Conservation (phyloP, 1,140 invertebrate species). For the Hylaeus anthracinus region DNA sequence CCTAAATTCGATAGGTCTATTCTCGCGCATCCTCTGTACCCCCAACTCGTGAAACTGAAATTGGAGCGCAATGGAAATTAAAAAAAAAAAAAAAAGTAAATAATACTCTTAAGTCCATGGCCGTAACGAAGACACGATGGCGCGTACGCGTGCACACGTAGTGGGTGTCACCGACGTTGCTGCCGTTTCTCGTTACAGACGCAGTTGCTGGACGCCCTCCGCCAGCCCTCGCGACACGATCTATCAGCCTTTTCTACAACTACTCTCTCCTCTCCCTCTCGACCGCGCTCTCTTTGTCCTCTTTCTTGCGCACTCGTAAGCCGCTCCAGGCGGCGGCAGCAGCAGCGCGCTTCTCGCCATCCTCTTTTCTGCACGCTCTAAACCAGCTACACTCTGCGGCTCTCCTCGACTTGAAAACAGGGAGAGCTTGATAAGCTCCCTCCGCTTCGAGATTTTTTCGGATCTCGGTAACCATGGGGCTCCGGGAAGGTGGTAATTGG, state of each 20-base stretch:
- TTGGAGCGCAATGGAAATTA: too few species aligned
- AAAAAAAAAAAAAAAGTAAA: too few species aligned
- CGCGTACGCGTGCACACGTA: slow-evolving; percentile 46
- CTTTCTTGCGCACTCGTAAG: slow-evolving; percentile 36
- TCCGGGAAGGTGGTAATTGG: slow-evolving; percentile 35
- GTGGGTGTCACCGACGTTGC: slow-evolving; percentile 71
- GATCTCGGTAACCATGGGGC: slow-evolving; percentile 26
- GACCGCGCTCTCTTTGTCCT: slow-evolving; percentile 46
- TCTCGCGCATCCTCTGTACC: too few species aligned
- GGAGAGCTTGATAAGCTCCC: slow-evolving; percentile 44
- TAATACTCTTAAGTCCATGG: too few species aligned
- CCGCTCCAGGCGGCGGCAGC: slow-evolving; percentile 27
- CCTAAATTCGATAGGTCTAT: too few species aligned
- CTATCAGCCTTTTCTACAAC: slow-evolving; percentile 67
- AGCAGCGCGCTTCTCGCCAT: slow-evolving; percentile 13
- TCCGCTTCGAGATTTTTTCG: slow-evolving; percentile 46
- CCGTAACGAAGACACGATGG: too few species aligned
- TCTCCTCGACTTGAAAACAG: slow-evolving; percentile 10
- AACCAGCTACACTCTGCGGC: not conserved
- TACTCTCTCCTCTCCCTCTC: slow-evolving; percentile 28
- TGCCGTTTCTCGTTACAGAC: slow-evolving; percentile 75
- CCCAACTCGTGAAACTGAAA: too few species aligned
- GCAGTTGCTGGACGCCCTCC: slow-evolving; percentile 67
- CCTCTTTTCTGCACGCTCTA: slow-evolving; percentile 28
- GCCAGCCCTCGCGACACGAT: slow-evolving; percentile 68